Base-by-base conservation (phyloP, 2,888 invertebrate genomes). In the Synergus itoensis region DNA sequence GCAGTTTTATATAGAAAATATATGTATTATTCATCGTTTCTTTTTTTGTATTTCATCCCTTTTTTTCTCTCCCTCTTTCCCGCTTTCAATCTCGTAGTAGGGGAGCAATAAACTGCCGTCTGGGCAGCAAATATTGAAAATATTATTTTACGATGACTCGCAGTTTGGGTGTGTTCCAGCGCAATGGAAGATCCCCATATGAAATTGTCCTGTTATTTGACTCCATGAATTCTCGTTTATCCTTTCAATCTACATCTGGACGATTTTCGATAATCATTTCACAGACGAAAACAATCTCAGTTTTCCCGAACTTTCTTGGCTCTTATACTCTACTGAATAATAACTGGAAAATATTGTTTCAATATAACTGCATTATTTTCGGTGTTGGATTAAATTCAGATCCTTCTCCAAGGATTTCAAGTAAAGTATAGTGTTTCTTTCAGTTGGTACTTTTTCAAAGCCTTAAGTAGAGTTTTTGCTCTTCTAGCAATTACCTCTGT, bases 121-220 rank as follows among this genome's bases (percentile, higher is more conserved):
- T 80, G 45, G 81, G 77, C 67, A 78, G 79, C 80, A 84, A 87
- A 88, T 87, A 87, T 87, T 83, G 86, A 84, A 85, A 86, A 84
- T 82, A 82, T 87, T 86, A 83, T 84, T 87, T 87, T 84, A 84
- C 83, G 84, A 85, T 80, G 79, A 53, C 77, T 80, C 75, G 81
- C 67, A 76, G 77, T 80, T 84, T 87, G 85, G 85, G 83, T 77
- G 75, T 76, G 80, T 82, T 86, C 83, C 84, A 82, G 80, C 60
- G 65, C 63, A 53, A 73, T 77, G 64, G n/a, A 41, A 11, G 62
- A 76, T 76, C 41, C 60, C 41, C 60, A 45, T 63, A 63, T 62
- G 41, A 63, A 43, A 62, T 60, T 45, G 62, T 76, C 62, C 43
- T 76, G 79, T 81, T 80, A 80, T 80, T 77, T 77, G 83, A 81